A percentile compares a stretch with the other conserved stretches of the same genome.
Evolutionary conservation across 2,797 vertebrate species (phyloP).

Genomic region (Naso thynnoides): DNA sequence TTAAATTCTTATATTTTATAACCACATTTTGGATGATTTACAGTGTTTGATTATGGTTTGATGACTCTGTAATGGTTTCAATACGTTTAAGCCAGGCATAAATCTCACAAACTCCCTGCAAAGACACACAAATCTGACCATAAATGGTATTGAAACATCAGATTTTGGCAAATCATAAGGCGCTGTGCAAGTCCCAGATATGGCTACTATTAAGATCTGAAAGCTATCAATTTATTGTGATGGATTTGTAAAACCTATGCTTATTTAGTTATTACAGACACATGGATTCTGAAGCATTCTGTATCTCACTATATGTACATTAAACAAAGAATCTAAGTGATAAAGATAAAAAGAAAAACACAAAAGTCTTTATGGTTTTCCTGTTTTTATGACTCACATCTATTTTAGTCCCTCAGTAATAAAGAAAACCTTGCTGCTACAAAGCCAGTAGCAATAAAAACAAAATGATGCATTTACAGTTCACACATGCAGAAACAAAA

Average conservation of each 20-base stretch:
- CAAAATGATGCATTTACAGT: constrained; percentile 10
- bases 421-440: constrained; percentile 2
- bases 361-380: neutral
- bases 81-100: constrained; percentile 54
- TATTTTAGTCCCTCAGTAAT: neutral
- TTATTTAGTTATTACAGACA: constrained; percentile 20
- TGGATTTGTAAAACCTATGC: constrained; percentile 37
- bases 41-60: constrained; percentile 52
- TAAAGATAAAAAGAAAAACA: constrained; percentile 13
- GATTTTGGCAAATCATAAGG: constrained; percentile 62
- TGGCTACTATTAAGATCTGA: constrained; percentile 31
- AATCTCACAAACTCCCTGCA: constrained; percentile 62
- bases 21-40: constrained; percentile 31
- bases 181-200: constrained; percentile 39
- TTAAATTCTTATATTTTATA: constrained; percentile 42
- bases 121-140: constrained; percentile 54
- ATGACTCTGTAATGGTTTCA: constrained; percentile 59
- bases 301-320: constrained; percentile 1
- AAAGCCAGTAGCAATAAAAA: neutral
- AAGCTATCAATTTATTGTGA: constrained; percentile 48
- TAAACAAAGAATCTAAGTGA: constrained; percentile 5
- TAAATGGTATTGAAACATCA: constrained; percentile 66
- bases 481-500: neutral
- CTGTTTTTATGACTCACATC: constrained; percentile 5
- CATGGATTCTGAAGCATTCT: constrained; percentile 1